Base-by-base conservation (phyloP, 2,888 invertebrate genomes). In the Drosophila histrio region DNA sequence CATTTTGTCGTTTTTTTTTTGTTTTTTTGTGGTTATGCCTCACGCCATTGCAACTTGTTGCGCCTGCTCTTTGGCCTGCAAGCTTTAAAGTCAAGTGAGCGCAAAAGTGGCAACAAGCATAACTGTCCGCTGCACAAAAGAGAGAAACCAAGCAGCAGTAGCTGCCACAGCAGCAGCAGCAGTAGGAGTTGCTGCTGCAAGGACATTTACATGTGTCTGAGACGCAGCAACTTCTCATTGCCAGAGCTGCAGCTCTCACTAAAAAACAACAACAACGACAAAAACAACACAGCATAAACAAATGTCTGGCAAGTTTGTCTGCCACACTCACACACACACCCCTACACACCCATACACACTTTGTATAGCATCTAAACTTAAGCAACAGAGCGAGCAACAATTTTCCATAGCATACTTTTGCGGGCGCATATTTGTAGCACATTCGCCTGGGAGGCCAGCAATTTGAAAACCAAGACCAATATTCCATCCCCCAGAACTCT, bases 391-490 rank as follows among this genome's bases (percentile, higher is more conserved):
- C 28, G 13, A 28, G 77, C 58, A 70, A 46, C 67, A 53, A 73
- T 72, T 67, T 74, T 66, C 62, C 61, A 67, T 69, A 69, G 87
- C 79, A 80, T 65, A 78, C 79, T 80, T 53, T 75, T 68, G 63
- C 75, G 85, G 79, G 82, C 82, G 75, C 82, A 85, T 85, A 81
- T 67, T 79, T 72, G 87, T 79, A 76, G 83, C 87, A 82, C 87
- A 82, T 77, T 66, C 49, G 69, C 61, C 87, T 87, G 87, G 81
- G 81, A 72, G 79, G 62, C 41, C 81, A 81, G 87, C 46, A 81
- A 78, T 41, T 19, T 26, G 52, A 47, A 64, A 28, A 58, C 32
- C 41, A 15, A 50, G 19, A 32, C 30, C 34, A 56, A 72, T 46
- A 57, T 34, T 28, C 59, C 77, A 58, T 52, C 34, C 53, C 17